Conservation (phyloP, 2,888 invertebrate species). For the Volucella inanis region DNA sequence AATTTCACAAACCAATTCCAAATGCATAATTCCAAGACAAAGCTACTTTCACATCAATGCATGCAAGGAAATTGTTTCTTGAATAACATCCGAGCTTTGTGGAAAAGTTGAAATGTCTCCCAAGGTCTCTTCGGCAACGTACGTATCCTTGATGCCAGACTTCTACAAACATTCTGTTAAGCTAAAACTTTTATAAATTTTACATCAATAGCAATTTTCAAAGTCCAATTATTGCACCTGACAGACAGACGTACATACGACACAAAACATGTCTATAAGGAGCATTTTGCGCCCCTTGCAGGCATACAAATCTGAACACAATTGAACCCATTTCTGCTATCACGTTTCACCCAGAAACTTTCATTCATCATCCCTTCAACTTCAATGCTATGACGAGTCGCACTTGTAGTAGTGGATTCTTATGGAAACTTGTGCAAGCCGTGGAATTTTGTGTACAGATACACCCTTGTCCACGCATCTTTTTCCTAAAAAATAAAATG, state of each 20-base stretch:
- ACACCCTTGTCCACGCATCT: neutral
- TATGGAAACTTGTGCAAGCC: conserved; percentile 20
- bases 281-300: conserved; percentile 6
- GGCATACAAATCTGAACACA: conserved; percentile 34
- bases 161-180: neutral
- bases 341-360: conserved; percentile 45
- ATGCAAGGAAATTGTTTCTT: neutral
- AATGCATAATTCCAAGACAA: neutral
- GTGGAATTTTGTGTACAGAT: conserved; percentile 1
- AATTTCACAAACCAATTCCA: conserved; percentile 3
- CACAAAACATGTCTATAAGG: conserved; percentile 2
- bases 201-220: conserved; percentile 55
- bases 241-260: conserved; percentile 4
- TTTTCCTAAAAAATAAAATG: conserved; percentile 24
- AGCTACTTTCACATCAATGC: neutral
- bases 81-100: neutral
- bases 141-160: conserved; percentile 31
- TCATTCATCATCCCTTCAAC: conserved; percentile 31
- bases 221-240: conserved; percentile 67
- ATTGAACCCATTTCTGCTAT: conserved; percentile 55
- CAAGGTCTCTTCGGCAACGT: neutral
- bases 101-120: neutral
- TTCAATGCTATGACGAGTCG: conserved; percentile 27
- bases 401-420: conserved; percentile 23
- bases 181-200: conserved; percentile 52